phyloP scores from a whole-genome alignment of 2,113 vertebrate species.

The Pseudolaguvia tuberculata region DNA sequence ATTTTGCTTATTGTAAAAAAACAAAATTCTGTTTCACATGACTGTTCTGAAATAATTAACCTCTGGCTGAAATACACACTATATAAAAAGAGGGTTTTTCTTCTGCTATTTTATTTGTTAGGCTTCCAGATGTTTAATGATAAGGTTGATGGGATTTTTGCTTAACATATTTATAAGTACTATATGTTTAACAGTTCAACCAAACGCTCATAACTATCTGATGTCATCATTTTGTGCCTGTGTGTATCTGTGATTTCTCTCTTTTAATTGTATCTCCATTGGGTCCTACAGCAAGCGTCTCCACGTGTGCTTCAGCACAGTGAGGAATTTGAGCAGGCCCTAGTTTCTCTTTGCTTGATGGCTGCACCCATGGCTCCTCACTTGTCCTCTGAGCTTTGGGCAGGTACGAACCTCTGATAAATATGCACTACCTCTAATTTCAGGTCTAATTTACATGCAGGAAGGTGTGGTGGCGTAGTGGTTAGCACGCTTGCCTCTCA shows the following conservation, averaged over 20 bases:
- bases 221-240: neutral
- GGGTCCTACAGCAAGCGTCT: constrained; percentile 70
- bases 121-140: neutral
- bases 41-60: neutral
- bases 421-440: neutral
- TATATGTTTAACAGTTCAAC: too few species aligned
- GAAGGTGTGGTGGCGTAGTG: too few species aligned
- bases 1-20: neutral
- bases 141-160: too few species aligned
- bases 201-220: too few species aligned
- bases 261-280: constrained; percentile 10
- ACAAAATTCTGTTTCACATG: too few species aligned
- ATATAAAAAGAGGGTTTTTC: neutral
- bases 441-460: too few species aligned
- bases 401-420: constrained; percentile 70
- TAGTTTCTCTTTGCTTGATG: constrained; percentile 82
- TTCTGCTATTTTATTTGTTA: neutral
- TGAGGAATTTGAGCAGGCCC: constrained; percentile 83
- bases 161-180: too few species aligned
- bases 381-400: constrained; percentile 91
- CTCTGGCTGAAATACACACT: neutral
- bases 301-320: constrained; percentile 77
- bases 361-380: constrained; percentile 87
- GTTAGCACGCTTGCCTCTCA: too few species aligned
- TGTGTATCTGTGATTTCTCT: neutral